Percentiles rank a stretch among this genome's conserved stretches.
These are phyloP conservation scores for Tillus elongatus DNA, from an alignment of 2,888 invertebrate species.

Conservation along the genomic window DNA sequence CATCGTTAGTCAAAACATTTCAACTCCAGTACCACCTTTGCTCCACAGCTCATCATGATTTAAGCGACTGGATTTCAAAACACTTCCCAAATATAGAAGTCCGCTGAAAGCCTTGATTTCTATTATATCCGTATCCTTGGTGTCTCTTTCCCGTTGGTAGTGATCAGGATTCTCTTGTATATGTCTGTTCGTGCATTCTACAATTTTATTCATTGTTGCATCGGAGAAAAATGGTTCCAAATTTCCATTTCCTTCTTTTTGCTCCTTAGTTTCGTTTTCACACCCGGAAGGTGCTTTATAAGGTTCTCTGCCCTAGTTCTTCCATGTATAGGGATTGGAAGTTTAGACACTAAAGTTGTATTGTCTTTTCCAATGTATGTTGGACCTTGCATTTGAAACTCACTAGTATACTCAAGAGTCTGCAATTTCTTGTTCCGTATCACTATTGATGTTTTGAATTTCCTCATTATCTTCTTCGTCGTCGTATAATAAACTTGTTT, in stretches of 20 bases:
- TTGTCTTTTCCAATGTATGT: too few species aligned
- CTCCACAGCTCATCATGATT: too few species aligned
- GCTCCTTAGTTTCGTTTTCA: slow-evolving; percentile 5
- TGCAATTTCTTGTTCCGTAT: too few species aligned
- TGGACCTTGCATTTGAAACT: too few species aligned
- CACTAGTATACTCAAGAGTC: too few species aligned
- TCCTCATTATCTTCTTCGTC: too few species aligned
- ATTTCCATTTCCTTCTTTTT: slow-evolving; percentile 6
- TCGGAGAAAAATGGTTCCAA: slow-evolving; percentile 4
- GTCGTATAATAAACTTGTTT: too few species aligned
- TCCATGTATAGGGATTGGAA: slow-evolving; percentile 8
- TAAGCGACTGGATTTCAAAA: too few species aligned
- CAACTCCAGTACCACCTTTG: too few species aligned
- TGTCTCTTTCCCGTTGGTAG: slow-evolving; percentile 21
- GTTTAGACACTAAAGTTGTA: slow-evolving; percentile 8
- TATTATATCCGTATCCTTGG: slow-evolving; percentile 19
- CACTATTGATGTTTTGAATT: too few species aligned
- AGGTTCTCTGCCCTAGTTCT: slow-evolving; percentile 9
- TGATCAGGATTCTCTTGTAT: too few species aligned
- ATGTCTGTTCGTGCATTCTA: slow-evolving; percentile 3
- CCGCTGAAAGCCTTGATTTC: slow-evolving; percentile 26
- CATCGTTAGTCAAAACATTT: too few species aligned
- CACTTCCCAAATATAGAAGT: slow-evolving; percentile 21
- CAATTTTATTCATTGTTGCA: not conserved
- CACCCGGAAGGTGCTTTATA: slow-evolving; percentile 8